Conservation (phyloP, 2,888 invertebrate species). For the Helicoverpa assulta region DNA sequence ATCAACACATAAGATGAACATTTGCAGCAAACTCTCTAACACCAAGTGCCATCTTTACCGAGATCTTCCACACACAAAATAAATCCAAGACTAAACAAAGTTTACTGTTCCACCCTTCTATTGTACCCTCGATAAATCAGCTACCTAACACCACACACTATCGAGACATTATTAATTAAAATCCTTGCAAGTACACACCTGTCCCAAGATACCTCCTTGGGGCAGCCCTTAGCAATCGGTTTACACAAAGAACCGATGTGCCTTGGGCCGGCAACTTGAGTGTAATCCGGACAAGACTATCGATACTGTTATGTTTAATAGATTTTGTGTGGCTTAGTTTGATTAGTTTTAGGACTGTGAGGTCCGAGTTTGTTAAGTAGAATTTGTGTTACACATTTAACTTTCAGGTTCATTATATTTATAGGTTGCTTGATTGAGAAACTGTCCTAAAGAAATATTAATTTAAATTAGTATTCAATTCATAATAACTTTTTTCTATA, state of each 20-base stretch:
- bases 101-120: constrained; percentile 52
- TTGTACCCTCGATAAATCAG: constrained; percentile 60
- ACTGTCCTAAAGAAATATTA: no score
- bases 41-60: neutral
- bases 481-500: no score
- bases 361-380: constrained; percentile 24
- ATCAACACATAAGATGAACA: no score
- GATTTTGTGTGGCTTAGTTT: constrained; percentile 63
- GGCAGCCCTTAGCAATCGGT: constrained; percentile 70
- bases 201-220: constrained; percentile 76
- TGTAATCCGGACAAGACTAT: constrained; percentile 83
- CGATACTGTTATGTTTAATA: constrained; percentile 78
- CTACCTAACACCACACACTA: constrained; percentile 80
- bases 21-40: neutral
- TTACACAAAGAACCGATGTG: constrained; percentile 81
- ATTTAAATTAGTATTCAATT: no score
- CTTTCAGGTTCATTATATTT: neutral
- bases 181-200: constrained; percentile 83
- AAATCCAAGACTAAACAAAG: constrained; percentile 58
- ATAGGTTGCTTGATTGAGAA: neutral
- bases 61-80: constrained; percentile 32
- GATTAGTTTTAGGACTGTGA: constrained; percentile 60
- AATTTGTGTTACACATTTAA: constrained; percentile 25
- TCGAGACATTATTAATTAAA: constrained; percentile 89
- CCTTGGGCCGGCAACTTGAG: constrained; percentile 81